A percentile compares a stretch with the other conserved stretches of the same genome.
These are phyloP conservation scores for Resseliella maxima DNA, from an alignment of 2,888 invertebrate genomes.

Conservation along the genomic window DNA sequence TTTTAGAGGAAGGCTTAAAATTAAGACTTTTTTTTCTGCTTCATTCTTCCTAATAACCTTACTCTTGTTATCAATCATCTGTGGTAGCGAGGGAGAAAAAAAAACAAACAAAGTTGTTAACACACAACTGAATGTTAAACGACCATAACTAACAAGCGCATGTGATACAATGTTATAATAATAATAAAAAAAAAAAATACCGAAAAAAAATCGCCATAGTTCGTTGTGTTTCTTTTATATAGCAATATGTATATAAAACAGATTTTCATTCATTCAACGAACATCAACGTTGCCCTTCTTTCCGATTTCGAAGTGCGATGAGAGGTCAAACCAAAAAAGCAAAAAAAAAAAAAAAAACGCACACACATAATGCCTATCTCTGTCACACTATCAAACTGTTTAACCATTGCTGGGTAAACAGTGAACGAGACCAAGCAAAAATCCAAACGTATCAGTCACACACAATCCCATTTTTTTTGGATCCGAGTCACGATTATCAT, in stretches of 20 bases:
- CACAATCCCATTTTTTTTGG: not conserved
- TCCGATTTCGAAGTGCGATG: not conserved
- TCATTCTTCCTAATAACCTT: slow-evolving; percentile 13
- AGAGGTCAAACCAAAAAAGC: not conserved
- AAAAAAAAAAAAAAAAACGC: no score
- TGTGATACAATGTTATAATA: not conserved
- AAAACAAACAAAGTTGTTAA: slow-evolving; percentile 6
- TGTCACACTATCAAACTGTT: no score
- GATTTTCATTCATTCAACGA: slow-evolving; percentile 28
- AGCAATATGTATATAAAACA: not conserved
- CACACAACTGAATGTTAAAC: slow-evolving; percentile 40
- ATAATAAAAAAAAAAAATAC: not conserved
- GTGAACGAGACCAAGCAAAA: not conserved
- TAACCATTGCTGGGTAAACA: not conserved
- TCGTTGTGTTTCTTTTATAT: not conserved
- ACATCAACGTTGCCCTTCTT: not conserved
- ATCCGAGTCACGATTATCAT: slow-evolving; percentile 22
- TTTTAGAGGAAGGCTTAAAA: not conserved
- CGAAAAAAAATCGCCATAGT: slow-evolving; percentile 2
- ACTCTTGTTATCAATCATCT: slow-evolving; percentile 12
- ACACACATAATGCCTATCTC: no score
- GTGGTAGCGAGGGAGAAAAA: not conserved
- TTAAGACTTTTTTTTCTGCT: not conserved
- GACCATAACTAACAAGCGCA: slow-evolving; percentile 53
- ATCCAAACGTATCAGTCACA: not conserved